Conservation (phyloP, 2,797 vertebrate genomes). For the Euphonia xanthogaster region DNA sequence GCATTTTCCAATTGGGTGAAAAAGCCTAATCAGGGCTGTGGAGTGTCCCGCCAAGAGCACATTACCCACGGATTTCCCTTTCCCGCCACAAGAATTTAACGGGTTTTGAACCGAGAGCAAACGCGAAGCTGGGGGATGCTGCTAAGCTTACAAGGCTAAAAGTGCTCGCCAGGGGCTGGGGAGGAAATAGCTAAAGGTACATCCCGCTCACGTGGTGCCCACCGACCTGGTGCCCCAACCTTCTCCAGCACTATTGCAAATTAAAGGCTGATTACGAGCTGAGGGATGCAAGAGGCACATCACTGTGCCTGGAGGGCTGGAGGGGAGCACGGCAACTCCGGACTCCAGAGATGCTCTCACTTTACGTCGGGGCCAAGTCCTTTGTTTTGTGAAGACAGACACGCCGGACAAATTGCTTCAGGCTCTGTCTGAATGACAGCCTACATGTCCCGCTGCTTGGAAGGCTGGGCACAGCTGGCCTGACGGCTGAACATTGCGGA, state of each 20-base stretch:
- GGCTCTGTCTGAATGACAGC: not conserved
- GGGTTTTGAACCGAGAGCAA: not conserved
- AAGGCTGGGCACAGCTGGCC: not conserved
- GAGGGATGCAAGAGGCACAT: rapidly evolving
- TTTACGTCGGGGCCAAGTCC: rapidly evolving
- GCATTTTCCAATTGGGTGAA: not conserved
- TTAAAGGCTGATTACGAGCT: not conserved
- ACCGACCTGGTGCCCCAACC: too few species aligned
- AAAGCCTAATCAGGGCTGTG: not conserved
- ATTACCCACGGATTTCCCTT: not conserved
- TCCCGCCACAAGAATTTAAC: not conserved
- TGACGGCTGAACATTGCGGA: rapidly evolving
- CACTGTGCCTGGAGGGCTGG: not conserved
- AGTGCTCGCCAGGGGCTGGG: rapidly evolving
- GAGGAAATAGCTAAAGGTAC: rapidly evolving
- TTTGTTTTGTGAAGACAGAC: not conserved
- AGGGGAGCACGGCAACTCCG: not conserved
- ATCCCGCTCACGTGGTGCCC: not conserved
- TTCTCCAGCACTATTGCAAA: not conserved
- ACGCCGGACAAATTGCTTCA: rapidly evolving
- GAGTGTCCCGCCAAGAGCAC: rapidly evolving
- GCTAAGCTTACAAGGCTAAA: not conserved
- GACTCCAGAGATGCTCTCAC: not conserved
- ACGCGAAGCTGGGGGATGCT: not conserved
- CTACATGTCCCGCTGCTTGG: not conserved